Evolutionary conservation across 2,888 invertebrate genomes (phyloP), one percentile per base, ranked within the genome.

Genomic region (Megaustenia siamemsis): DNA sequence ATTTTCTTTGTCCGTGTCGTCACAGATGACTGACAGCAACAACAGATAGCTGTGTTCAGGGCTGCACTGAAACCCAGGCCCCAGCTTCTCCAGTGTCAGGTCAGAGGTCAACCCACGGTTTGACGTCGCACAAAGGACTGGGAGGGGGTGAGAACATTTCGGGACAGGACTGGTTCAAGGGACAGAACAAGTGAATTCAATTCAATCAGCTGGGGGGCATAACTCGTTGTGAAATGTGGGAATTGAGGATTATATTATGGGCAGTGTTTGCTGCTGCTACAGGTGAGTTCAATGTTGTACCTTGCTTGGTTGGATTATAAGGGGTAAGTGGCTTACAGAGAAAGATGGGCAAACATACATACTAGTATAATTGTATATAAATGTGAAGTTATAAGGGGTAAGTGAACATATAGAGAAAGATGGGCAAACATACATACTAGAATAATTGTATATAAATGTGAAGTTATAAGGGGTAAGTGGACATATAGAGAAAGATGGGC

Each of bases 111-210:
- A 49, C 6, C 15, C 49, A 28, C 60, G 21, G 24, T 60, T 28
- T 2, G 24, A 56, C 12, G 56, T 18, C 4, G 56, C 28, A 5
- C 60, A 60, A 12, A 60, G 8, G 60, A n/a, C n/a, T n/a, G n/a
- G n/a, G n/a, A n/a, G n/a, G n/a, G n/a, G n/a, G n/a, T n/a, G 24
- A 5, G 60, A 56, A 56, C 21, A 56, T 15, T 8, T 56, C 8
- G 8, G n/a, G n/a, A n/a, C n/a, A n/a, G n/a, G 32, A 21, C n/a
- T 24, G 49, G 15, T 43, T 40, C 60, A 60, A 76, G 78, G 78
- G 78, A 78, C 35, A 38, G 28, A 40, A 66, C 43, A 63, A 43
- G 49, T 78, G 45, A 78, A 78, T 63, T 76, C n/a, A 38, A 56
- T 5, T 15, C 56, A 24, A 32, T 38, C 45, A 75, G 28, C 1